Conservation (phyloP, 2,888 invertebrate species). For the Helicoverpa assulta region DNA sequence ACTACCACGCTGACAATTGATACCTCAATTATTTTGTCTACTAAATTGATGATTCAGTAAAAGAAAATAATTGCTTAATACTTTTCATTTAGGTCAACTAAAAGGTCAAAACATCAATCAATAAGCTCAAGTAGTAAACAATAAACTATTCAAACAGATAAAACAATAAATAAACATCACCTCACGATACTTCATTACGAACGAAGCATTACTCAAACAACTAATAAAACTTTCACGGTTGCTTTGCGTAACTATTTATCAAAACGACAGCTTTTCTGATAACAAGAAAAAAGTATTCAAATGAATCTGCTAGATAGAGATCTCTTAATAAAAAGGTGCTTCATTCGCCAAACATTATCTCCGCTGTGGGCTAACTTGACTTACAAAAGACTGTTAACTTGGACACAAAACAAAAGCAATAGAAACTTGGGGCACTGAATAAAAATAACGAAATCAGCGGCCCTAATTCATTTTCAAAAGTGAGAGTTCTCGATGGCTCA, state of each 20-base stretch:
- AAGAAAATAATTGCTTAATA: neutral
- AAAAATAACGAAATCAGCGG: slow-evolving; percentile 83
- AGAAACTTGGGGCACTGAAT: slow-evolving; percentile 85
- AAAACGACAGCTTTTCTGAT: slow-evolving; percentile 70
- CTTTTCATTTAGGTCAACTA: slow-evolving; percentile 7
- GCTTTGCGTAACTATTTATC: slow-evolving; percentile 61
- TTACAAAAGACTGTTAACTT: slow-evolving; percentile 73
- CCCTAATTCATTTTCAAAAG: slow-evolving; percentile 81
- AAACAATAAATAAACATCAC: slow-evolving; percentile 39
- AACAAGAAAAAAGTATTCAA: slow-evolving; percentile 81
- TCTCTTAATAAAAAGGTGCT: slow-evolving; percentile 75
- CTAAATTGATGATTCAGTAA: neutral
- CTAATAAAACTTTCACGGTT: slow-evolving; percentile 59
- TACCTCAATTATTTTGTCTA: neutral
- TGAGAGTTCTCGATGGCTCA: slow-evolving; percentile 65
- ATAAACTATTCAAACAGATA: slow-evolving; percentile 39
- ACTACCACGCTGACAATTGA: neutral
- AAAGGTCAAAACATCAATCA: slow-evolving; percentile 1
- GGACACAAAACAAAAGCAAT: slow-evolving; percentile 81
- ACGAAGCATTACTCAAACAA: slow-evolving; percentile 48
- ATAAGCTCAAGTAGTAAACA: slow-evolving; percentile 3
- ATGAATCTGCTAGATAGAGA: slow-evolving; percentile 84
- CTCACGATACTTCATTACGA: slow-evolving; percentile 47
- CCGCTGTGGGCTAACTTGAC: slow-evolving; percentile 67
- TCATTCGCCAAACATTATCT: slow-evolving; percentile 78